A percentile compares a stretch with the other conserved stretches of the same genome.
Conservation (phyloP, 2,113 vertebrate genomes). For the Coracopsis vasa region DNA sequence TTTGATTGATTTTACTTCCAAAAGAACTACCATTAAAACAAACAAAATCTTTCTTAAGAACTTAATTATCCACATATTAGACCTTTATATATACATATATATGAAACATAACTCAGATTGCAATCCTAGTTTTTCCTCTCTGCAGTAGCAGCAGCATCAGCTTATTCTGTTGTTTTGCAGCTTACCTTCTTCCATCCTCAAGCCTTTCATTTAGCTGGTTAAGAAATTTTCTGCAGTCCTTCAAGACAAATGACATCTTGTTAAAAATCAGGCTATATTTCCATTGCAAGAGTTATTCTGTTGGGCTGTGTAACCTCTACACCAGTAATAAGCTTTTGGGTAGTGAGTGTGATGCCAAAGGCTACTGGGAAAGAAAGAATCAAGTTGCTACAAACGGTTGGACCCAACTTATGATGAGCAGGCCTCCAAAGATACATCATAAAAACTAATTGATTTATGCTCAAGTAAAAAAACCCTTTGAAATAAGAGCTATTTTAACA, state of each 20-base stretch:
- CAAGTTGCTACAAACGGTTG: background rate
- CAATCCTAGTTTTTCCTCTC: background rate
- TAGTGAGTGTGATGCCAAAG: background rate
- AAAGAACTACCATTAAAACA: background rate
- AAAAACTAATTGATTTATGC: background rate
- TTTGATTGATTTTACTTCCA: background rate
- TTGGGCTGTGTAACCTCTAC: background rate
- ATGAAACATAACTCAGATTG: background rate
- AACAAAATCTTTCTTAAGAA: background rate
- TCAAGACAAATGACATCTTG: slow-evolving; percentile 43
- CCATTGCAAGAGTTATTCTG: background rate
- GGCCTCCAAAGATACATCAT: background rate
- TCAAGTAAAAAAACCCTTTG: background rate
- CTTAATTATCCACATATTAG: background rate
- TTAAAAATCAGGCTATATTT: background rate
- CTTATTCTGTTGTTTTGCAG: background rate
- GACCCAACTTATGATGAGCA: background rate
- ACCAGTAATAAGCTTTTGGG: background rate
- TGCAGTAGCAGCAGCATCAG: background rate
- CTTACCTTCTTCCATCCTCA: slow-evolving; percentile 77
- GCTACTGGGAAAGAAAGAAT: background rate
- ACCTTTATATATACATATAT: too few relatives aligned
- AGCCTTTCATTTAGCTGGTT: slow-evolving; percentile 80
- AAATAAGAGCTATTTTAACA: background rate
- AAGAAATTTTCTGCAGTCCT: slow-evolving; percentile 86